Conservation (phyloP, 2,888 invertebrate species). For the Tuberolachnus salignus region DNA sequence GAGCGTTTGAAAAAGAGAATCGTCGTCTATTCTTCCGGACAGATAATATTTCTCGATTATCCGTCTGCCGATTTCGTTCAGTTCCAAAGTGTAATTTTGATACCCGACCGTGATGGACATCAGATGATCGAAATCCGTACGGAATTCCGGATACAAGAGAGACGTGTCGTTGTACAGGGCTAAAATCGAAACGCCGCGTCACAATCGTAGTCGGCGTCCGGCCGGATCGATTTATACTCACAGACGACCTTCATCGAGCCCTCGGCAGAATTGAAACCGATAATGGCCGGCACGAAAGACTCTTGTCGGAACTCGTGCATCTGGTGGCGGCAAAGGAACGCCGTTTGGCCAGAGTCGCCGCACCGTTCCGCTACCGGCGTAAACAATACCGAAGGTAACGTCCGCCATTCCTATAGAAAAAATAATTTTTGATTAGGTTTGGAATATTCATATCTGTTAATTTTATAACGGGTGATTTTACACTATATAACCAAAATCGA, state of each 20-base stretch:
- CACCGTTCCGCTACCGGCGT: constrained; percentile 19
- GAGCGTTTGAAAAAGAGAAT: background rate
- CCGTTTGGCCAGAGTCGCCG: constrained; percentile 31
- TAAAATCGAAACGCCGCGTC: background rate
- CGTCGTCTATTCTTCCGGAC: constrained; percentile 4
- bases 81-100: background rate
- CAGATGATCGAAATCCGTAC: background rate
- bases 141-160: background rate
- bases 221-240: constrained; percentile 23
- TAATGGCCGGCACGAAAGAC: constrained; percentile 50
- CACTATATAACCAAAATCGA: too few species aligned
- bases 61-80: background rate
- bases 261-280: constrained; percentile 56
- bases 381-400: constrained; percentile 34
- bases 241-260: constrained; percentile 44
- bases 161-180: constrained; percentile 26
- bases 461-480: too few species aligned
- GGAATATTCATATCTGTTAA: too few species aligned
- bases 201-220: too few species aligned
- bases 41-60: constrained; percentile 4
- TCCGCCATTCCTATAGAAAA: constrained; percentile 54
- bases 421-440: too few species aligned
- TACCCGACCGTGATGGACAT: background rate
- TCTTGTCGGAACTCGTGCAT: constrained; percentile 17
- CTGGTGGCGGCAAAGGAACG: constrained; percentile 37